phyloP scores from a whole-genome alignment of 2,797 vertebrate genomes.

The Microctenopoma stevenorrisi region DNA sequence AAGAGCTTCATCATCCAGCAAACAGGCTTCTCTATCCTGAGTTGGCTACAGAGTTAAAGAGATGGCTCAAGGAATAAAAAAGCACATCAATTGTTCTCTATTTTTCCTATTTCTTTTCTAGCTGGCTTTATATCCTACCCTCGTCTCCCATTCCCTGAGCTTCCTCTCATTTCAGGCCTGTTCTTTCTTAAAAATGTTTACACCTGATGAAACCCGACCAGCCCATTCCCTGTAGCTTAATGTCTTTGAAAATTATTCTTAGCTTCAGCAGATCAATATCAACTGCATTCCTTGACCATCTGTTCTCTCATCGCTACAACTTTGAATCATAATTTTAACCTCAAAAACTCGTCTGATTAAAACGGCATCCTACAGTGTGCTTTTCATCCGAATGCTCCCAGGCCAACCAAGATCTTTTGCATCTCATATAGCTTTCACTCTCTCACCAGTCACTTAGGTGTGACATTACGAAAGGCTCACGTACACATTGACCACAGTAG shows the following conservation, averaged over 20 bases:
- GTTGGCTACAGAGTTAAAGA: constrained; percentile 53
- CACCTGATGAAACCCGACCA: constrained; percentile 63
- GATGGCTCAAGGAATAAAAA: constrained; percentile 42
- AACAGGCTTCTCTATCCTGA: constrained; percentile 54
- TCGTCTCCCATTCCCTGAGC: constrained; percentile 38
- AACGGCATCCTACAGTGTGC: constrained; percentile 24
- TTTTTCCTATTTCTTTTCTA: constrained; percentile 35
- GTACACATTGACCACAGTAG: constrained; percentile 45
- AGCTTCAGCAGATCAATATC: constrained; percentile 73
- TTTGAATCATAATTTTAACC: constrained; percentile 34
- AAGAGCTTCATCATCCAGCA: constrained; percentile 63
- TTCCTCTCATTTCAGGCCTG: constrained; percentile 51
- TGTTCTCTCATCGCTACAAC: constrained; percentile 60
- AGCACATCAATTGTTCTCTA: constrained; percentile 36
- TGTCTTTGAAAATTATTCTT: constrained; percentile 71
- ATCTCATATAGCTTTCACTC: constrained; percentile 51
- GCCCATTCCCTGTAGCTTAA: constrained; percentile 52
- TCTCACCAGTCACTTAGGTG: constrained; percentile 55
- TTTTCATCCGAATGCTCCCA: constrained; percentile 40
- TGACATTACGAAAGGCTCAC: constrained; percentile 50
- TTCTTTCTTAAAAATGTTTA: constrained; percentile 69
- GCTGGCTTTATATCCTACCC: constrained; percentile 32
- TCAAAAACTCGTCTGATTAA: constrained; percentile 55
- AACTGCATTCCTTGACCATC: constrained; percentile 49
- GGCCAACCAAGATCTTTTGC: constrained; percentile 46